Evolutionary conservation across 2,797 vertebrate species (phyloP).

Genomic region (Karalla daura): DNA sequence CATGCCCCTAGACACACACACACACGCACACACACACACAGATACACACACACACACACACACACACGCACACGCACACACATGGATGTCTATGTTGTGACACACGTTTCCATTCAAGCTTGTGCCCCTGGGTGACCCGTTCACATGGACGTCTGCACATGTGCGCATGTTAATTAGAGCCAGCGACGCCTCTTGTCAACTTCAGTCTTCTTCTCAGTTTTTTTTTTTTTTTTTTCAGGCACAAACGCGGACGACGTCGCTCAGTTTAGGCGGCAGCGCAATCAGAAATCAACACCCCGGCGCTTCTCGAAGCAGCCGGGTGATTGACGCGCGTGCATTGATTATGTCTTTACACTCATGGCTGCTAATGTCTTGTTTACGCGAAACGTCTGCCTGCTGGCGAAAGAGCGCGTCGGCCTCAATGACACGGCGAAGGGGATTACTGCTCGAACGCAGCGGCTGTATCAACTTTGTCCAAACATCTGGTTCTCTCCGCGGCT

Average conservation of each 20-base stretch:
- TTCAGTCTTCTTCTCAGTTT: not conserved
- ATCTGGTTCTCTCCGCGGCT: conserved; percentile 61
- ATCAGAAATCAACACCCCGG: conserved; percentile 18
- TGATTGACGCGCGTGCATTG: conserved; percentile 30
- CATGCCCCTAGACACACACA: conserved; percentile 2
- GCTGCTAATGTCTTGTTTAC: conserved; percentile 57
- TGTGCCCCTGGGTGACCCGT: conserved; percentile 33
- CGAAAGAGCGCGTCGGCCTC: conserved; percentile 42
- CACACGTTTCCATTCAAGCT: conserved; percentile 25
- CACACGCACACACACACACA: not conserved
- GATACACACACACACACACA: not conserved
- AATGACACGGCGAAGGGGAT: conserved; percentile 47
- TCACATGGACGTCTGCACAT: conserved; percentile 3
- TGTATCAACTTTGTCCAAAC: conserved; percentile 58
- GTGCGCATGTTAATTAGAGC: conserved; percentile 8
- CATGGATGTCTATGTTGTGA: not conserved
- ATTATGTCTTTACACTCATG: conserved; percentile 40
- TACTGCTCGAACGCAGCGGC: conserved; percentile 39
- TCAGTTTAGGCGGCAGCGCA: not conserved
- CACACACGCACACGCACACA: not conserved
- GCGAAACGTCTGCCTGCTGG: conserved; percentile 33
- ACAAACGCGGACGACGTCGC: no score
- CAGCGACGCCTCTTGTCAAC: not conserved
- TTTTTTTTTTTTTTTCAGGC: conserved; percentile 9
- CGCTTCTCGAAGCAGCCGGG: not conserved